Conservation (phyloP, 2,797 vertebrate genomes). For the Oophaga sylvatica region DNA sequence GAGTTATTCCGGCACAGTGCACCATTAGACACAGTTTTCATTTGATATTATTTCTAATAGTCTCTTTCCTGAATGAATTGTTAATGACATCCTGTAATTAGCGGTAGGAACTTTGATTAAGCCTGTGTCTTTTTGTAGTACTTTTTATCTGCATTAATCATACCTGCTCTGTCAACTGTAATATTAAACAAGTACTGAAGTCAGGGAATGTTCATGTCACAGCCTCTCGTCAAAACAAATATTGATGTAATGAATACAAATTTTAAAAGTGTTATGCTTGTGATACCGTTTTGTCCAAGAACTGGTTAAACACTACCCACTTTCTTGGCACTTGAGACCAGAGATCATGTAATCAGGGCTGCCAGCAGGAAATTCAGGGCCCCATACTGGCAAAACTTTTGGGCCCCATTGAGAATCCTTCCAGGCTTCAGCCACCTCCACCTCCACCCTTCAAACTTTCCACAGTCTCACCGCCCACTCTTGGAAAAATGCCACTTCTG, state of each 20-base stretch:
- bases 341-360: too few species aligned
- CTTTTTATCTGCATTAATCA: slow-evolving; percentile 27
- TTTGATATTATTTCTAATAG: slow-evolving; percentile 18
- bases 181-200: slow-evolving; percentile 15
- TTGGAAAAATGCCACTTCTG: background rate
- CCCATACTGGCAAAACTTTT: too few species aligned
- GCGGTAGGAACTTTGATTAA: slow-evolving; percentile 26
- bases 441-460: too few species aligned
- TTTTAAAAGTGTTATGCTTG: background rate
- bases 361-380: too few species aligned
- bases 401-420: too few species aligned
- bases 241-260: background rate
- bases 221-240: background rate
- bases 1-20: background rate
- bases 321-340: background rate
- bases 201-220: slow-evolving; percentile 3
- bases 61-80: slow-evolving; percentile 41
- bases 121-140: slow-evolving; percentile 15
- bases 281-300: background rate
- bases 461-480: too few species aligned
- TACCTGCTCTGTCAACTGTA: slow-evolving; percentile 15
- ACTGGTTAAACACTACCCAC: background rate
- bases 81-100: slow-evolving; percentile 50
- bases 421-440: too few species aligned
- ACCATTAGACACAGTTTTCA: background rate